phyloP scores from a whole-genome alignment of 2,797 vertebrate species.

The Rhinogobio ventralis region DNA sequence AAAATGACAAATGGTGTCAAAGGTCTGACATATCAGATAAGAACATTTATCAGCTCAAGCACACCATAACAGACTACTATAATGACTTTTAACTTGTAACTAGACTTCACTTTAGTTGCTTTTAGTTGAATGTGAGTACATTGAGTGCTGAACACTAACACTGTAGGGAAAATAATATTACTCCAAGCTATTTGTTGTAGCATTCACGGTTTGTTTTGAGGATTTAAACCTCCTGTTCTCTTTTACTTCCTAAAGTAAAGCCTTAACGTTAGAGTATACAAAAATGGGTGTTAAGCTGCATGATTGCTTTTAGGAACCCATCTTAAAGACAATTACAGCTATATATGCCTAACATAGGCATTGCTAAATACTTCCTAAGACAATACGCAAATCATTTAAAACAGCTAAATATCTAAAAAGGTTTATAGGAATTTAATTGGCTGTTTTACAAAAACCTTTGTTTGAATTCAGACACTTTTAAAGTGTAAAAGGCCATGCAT shows the following conservation, averaged over 20 bases:
- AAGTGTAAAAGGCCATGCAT: background rate
- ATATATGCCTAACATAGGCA: background rate
- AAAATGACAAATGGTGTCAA: conserved; percentile 16
- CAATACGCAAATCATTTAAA: background rate
- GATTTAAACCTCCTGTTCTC: background rate
- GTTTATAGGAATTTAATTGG: background rate
- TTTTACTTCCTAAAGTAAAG: conserved; percentile 10
- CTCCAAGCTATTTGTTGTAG: background rate
- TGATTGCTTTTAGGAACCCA: background rate
- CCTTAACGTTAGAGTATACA: background rate
- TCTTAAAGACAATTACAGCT: background rate
- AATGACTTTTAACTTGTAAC: conserved; percentile 1
- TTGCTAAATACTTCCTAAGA: background rate
- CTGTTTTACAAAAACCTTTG: background rate
- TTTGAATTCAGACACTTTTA: background rate
- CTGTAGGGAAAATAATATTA: background rate
- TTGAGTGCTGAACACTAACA: conserved; percentile 22
- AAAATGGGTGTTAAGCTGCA: background rate
- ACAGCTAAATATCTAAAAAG: background rate
- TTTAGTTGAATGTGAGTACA: background rate
- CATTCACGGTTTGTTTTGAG: background rate
- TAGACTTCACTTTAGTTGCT: conserved; percentile 13
- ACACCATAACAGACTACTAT: background rate
- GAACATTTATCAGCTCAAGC: conserved; percentile 20
- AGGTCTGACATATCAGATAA: conserved; percentile 30